Evolutionary conservation across 2,888 invertebrate genomes (phyloP).

Genomic region (Parascotia fuliginaria): DNA sequence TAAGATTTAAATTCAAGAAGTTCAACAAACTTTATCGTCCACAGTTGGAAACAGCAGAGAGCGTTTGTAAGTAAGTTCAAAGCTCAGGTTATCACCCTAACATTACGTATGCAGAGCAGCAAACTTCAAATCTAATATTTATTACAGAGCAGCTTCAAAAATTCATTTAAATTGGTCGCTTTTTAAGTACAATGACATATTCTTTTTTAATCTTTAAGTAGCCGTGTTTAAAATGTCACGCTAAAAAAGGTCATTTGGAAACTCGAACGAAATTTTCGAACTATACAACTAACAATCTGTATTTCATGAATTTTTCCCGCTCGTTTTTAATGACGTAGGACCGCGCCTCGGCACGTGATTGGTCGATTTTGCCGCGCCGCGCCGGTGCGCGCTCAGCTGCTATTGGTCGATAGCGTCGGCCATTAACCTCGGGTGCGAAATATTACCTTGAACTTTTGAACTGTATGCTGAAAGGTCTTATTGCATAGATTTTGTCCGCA

Average conservation of each 20-base stretch:
- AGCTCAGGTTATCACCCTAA: constrained; percentile 25
- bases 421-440: constrained; percentile 48
- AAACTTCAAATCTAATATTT: constrained; percentile 29
- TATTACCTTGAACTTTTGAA: constrained; percentile 57
- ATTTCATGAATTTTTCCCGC: constrained; percentile 39
- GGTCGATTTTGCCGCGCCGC: constrained; percentile 40
- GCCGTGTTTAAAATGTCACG: too few species aligned
- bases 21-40: not conserved
- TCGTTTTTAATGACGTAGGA: constrained; percentile 40
- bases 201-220: too few species aligned
- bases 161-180: not conserved
- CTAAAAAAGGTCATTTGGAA: too few species aligned
- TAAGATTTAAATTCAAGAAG: not conserved
- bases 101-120: constrained; percentile 16
- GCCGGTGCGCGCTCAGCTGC: constrained; percentile 36
- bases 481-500: constrained; percentile 18
- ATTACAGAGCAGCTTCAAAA: constrained; percentile 3
- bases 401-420: constrained; percentile 52
- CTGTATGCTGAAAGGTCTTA: constrained; percentile 35
- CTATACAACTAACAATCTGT: constrained; percentile 34
- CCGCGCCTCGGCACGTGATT: constrained; percentile 43
- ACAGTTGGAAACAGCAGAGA: not conserved
- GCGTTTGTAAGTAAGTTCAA: not conserved
- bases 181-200: too few species aligned
- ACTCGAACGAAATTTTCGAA: constrained; percentile 3